These are phyloP conservation scores for Slavum lentiscoides DNA, from an alignment of 2,888 invertebrate species.

Conservation along the genomic window DNA sequence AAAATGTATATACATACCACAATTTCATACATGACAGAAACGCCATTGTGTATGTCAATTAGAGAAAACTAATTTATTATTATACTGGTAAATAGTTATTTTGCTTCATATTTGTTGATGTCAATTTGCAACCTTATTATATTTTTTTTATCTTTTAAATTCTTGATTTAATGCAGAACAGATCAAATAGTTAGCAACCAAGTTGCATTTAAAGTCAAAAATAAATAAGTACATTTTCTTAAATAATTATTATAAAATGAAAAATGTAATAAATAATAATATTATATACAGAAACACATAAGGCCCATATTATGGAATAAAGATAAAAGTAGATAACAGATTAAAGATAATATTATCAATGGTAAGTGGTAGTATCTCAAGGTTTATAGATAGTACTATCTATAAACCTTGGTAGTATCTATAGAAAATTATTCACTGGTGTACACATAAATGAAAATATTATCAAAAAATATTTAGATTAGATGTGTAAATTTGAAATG, in stretches of 20 bases:
- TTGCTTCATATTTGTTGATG: background rate
- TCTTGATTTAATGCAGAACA: background rate
- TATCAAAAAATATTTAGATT: no score
- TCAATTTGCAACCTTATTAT: background rate
- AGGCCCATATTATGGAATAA: background rate
- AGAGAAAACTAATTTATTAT: background rate
- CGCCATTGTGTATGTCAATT: constrained; percentile 8
- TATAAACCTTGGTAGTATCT: no score
- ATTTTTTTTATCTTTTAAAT: background rate
- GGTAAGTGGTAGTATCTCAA: no score
- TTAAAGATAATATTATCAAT: background rate
- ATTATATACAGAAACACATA: background rate
- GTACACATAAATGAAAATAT: no score
- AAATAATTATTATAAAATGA: background rate
- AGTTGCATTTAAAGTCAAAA: background rate
- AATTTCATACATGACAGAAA: constrained; percentile 31
- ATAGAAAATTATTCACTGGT: no score
- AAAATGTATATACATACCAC: constrained; percentile 21
- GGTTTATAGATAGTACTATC: no score
- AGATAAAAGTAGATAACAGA: background rate
- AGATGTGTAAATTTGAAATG: no score
- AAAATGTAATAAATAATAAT: background rate
- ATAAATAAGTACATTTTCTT: background rate
- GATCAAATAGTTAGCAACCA: background rate
- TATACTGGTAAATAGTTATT: background rate